These are phyloP conservation scores for Raphicerus campestris DNA, from an alignment of 2,113 vertebrate genomes.

Conservation along the genomic window DNA sequence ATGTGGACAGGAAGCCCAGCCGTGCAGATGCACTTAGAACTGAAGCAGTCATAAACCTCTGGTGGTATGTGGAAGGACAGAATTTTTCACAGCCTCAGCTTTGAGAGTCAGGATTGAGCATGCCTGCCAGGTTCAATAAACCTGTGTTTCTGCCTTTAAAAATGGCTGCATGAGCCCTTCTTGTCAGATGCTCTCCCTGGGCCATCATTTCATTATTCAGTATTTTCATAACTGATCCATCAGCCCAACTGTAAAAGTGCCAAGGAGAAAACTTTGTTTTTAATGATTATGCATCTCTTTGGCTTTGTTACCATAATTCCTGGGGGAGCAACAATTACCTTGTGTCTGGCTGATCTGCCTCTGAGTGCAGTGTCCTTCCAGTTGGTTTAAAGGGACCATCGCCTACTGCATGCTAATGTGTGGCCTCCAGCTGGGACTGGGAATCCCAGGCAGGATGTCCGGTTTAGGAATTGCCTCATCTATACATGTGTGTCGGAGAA, in stretches of 20 bases:
- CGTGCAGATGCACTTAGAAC: background rate
- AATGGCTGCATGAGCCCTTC: conserved; percentile 62
- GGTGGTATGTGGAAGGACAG: conserved; percentile 45
- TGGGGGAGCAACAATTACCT: conserved; percentile 69
- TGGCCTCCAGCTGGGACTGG: background rate
- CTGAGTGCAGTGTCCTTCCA: conserved; percentile 66
- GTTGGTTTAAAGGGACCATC: conserved; percentile 47
- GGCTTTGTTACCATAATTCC: conserved; percentile 69
- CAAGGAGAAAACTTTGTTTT: conserved; percentile 75
- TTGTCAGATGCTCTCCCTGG: conserved; percentile 55
- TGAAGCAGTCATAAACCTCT: conserved; percentile 14
- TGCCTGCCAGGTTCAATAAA: conserved; percentile 73
- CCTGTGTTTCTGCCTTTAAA: conserved; percentile 73
- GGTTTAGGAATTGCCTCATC: background rate
- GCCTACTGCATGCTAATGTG: background rate
- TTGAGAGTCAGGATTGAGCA: conserved; percentile 70
- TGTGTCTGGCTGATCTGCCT: conserved; percentile 52
- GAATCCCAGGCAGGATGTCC: background rate
- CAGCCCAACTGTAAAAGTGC: conserved; percentile 71
- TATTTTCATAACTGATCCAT: conserved; percentile 70
- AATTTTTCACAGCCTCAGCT: conserved; percentile 30
- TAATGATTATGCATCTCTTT: conserved; percentile 70
- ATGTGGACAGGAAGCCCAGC: accelerated
- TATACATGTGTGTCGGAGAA: background rate
- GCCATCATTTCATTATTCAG: conserved; percentile 73